Conservation (phyloP, 2,888 invertebrate genomes). For the Nemapogon koenigi region DNA sequence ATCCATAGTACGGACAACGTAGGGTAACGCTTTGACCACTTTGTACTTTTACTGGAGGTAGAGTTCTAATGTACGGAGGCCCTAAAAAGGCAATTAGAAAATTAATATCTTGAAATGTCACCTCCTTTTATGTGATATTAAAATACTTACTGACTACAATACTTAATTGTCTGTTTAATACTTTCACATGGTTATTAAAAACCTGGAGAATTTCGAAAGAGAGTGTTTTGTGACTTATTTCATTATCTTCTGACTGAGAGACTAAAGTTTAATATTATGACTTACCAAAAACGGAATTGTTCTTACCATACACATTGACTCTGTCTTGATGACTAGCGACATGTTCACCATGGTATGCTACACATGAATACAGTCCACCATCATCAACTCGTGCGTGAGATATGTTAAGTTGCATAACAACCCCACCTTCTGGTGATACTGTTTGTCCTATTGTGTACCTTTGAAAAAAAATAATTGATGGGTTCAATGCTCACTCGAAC, state of each 20-base stretch:
- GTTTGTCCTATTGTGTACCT: slow-evolving; percentile 47
- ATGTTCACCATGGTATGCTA: slow-evolving; percentile 47
- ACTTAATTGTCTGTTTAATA: too few species aligned
- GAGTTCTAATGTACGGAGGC: slow-evolving; percentile 76
- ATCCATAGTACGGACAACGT: slow-evolving; percentile 85
- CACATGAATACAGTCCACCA: slow-evolving; percentile 67
- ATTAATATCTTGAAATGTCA: too few species aligned
- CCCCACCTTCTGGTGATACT: slow-evolving; percentile 40
- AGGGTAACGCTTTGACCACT: slow-evolving; percentile 78
- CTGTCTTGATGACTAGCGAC: slow-evolving; percentile 39
- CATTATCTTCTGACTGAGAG: too few species aligned
- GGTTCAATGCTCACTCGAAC: too few species aligned
- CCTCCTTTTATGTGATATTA: too few species aligned
- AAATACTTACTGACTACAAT: too few species aligned
- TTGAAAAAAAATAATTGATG: slow-evolving; percentile 14
- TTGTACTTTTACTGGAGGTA: slow-evolving; percentile 80
- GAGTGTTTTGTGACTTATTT: too few species aligned
- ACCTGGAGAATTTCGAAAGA: too few species aligned
- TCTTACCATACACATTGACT: slow-evolving; percentile 62
- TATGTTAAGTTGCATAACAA: slow-evolving; percentile 55
- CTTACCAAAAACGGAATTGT: too few species aligned
- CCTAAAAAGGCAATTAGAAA: too few species aligned
- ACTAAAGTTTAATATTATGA: too few species aligned
- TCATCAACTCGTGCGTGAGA: slow-evolving; percentile 64
- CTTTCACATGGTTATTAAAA: too few species aligned